phyloP scores from a whole-genome alignment of 1,140 invertebrate genomes.

The Pachypsylla venusta region DNA sequence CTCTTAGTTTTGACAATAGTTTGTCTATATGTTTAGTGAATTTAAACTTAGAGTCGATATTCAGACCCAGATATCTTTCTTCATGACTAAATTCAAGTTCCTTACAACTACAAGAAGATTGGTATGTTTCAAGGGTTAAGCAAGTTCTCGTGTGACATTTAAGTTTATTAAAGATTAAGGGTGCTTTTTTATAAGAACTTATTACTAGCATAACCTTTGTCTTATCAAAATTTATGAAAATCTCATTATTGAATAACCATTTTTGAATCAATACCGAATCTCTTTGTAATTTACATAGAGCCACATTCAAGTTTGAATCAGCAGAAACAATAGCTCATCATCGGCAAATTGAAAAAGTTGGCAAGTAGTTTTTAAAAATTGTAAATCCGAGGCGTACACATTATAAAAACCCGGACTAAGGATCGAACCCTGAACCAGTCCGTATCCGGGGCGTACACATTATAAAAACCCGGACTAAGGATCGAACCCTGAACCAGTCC shows the following conservation, averaged over 20 bases:
- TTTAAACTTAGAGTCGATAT: not conserved
- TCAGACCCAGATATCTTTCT: not conserved
- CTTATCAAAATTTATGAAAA: not conserved
- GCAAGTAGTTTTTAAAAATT: not conserved
- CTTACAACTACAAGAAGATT: not conserved
- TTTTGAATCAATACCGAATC: not conserved
- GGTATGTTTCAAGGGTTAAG: not conserved
- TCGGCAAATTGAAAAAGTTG: not conserved
- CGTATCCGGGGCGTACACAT: too few relatives aligned
- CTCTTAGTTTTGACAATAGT: not conserved
- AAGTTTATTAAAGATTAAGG: not conserved
- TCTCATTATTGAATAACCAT: slow-evolving; percentile 1
- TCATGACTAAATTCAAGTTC: not conserved
- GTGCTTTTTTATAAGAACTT: not conserved
- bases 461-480: too few relatives aligned
- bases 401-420: too few relatives aligned
- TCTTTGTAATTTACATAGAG: not conserved
- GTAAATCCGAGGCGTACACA: too few relatives aligned
- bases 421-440: too few relatives aligned
- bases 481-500: too few relatives aligned
- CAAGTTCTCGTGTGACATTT: not conserved
- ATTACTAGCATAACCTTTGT: not conserved
- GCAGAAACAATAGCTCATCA: not conserved
- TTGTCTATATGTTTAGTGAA: not conserved
- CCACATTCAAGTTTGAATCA: not conserved